These are phyloP conservation scores for Dioctria rufipes DNA, from an alignment of 2,888 invertebrate genomes.

Conservation along the genomic window DNA sequence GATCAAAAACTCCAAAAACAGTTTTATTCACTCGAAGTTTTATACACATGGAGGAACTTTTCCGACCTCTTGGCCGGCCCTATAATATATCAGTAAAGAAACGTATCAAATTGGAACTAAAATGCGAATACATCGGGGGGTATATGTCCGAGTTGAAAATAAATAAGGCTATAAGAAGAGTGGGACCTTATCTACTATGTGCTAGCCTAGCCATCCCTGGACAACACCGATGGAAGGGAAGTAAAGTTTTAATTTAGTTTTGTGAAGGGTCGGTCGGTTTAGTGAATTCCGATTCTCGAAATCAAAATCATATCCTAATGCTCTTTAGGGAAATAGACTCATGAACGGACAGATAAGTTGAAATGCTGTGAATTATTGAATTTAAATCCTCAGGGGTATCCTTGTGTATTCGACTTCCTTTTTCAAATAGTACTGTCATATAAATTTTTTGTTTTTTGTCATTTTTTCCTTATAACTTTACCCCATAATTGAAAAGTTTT, in stretches of 20 bases:
- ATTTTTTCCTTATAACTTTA: not conserved
- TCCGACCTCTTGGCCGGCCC: conserved; percentile 10
- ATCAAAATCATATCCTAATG: conserved; percentile 46
- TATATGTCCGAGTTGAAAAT: not conserved
- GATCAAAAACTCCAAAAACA: conserved; percentile 36
- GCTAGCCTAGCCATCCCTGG: conserved; percentile 8
- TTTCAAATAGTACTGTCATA: not conserved
- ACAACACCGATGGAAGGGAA: conserved; percentile 20
- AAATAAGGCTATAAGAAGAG: conserved; percentile 1
- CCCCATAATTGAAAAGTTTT: conserved; percentile 27
- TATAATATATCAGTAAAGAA: not conserved
- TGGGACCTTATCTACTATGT: conserved; percentile 11
- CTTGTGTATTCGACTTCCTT: not conserved
- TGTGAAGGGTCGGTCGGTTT: conserved; percentile 39
- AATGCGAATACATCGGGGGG: conserved; percentile 20
- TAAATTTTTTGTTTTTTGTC: not conserved
- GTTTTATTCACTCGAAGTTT: conserved; percentile 38
- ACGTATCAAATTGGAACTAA: conserved; percentile 24
- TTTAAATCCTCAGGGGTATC: conserved; percentile 10
- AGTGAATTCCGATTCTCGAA: conserved; percentile 34
- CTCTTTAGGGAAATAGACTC: conserved; percentile 32
- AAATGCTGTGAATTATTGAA: conserved; percentile 37
- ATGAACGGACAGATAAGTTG: conserved; percentile 11
- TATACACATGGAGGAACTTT: conserved; percentile 16
- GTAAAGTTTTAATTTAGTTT: conserved; percentile 45